A percentile compares a stretch with the other conserved stretches of the same genome.
Conservation (phyloP, 2,797 vertebrate species). For the Hemitrygon akajei region DNA sequence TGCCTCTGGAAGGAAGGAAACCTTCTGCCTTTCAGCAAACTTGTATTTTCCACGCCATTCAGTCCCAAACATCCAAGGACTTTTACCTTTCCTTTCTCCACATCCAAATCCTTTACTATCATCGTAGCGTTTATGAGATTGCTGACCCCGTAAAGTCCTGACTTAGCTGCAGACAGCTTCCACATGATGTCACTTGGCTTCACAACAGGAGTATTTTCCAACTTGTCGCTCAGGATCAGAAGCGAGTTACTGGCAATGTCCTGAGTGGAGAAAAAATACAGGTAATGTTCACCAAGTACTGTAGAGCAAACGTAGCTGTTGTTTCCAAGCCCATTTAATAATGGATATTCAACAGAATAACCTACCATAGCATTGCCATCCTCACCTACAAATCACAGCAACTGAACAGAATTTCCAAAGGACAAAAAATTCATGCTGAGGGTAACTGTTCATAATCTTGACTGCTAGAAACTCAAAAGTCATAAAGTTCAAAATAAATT, state of each 20-base stretch:
- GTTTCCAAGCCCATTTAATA: not conserved
- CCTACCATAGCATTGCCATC: not conserved
- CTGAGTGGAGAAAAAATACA: not conserved
- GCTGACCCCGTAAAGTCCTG: not conserved
- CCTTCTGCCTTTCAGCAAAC: not conserved
- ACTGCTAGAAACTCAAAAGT: not conserved
- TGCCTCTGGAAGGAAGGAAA: not conserved
- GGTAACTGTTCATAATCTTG: not conserved
- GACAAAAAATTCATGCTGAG: not conserved
- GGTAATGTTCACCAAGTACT: not conserved
- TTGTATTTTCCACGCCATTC: not conserved
- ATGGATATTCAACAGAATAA: not conserved
- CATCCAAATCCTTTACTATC: not conserved
- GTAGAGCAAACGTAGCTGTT: not conserved
- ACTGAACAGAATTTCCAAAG: not conserved
- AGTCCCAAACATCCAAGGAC: not conserved
- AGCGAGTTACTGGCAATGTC: not conserved
- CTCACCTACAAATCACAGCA: not conserved
- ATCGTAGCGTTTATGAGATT: not conserved
- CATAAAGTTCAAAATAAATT: not conserved
- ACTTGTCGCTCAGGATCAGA: not conserved
- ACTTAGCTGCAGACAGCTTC: not conserved
- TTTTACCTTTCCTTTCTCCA: constrained; percentile 7
- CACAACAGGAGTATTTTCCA: not conserved
- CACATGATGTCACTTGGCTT: not conserved